These are phyloP conservation scores for Myotis pilosus DNA, from an alignment of 2,797 vertebrate genomes.

Conservation along the genomic window DNA sequence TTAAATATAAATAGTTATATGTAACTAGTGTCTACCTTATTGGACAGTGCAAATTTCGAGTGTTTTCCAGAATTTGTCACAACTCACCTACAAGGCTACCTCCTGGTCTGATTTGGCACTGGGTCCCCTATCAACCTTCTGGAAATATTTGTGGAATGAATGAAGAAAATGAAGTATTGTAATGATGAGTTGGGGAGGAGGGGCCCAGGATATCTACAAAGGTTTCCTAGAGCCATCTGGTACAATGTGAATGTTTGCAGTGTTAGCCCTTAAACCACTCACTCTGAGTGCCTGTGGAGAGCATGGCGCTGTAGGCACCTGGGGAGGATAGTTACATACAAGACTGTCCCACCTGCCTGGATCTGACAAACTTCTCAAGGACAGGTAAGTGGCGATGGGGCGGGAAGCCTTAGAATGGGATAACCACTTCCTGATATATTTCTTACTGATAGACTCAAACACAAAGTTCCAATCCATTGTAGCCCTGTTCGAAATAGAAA, in stretches of 20 bases:
- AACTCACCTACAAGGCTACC: background rate
- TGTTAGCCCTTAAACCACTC: background rate
- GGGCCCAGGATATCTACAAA: background rate
- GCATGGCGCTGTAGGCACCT: background rate
- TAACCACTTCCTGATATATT: background rate
- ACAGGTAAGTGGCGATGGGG: background rate
- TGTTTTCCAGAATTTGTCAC: background rate
- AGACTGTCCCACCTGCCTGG: background rate
- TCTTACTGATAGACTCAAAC: background rate
- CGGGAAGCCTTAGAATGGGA: background rate
- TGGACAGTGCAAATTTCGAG: background rate
- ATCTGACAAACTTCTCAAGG: constrained; percentile 25
- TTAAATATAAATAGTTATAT: background rate
- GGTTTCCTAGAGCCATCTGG: background rate
- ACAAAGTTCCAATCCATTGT: background rate
- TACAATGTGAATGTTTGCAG: background rate
- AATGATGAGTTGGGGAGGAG: background rate
- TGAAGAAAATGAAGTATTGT: background rate
- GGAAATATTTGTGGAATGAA: background rate
- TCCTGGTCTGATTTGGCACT: background rate
- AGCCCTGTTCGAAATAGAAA: background rate
- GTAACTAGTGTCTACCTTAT: background rate
- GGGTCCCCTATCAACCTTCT: background rate
- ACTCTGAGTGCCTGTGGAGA: background rate
- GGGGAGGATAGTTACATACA: background rate